Conservation (phyloP, 1,140 invertebrate species). For the Caenorhabditis briggsae region DNA sequence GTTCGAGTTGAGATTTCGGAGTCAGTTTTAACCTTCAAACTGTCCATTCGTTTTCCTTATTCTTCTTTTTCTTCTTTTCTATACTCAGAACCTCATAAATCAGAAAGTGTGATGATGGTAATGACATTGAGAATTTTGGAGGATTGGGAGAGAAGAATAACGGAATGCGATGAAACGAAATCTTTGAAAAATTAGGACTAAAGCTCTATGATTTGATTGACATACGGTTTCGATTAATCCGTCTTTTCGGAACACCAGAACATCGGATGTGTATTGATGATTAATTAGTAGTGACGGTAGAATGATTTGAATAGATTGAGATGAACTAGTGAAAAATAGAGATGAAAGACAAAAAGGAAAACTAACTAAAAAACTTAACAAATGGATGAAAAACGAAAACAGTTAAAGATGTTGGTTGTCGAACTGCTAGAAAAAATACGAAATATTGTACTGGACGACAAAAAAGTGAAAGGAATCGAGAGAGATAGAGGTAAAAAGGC, state of each 20-base stretch:
- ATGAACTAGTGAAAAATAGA: not conserved
- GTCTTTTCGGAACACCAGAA: slow-evolving; percentile 21
- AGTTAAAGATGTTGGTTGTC: not conserved
- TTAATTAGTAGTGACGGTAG: slow-evolving; percentile 40
- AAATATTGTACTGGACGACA: not conserved
- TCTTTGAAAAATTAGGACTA: not conserved
- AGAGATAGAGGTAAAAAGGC: slow-evolving; percentile 15
- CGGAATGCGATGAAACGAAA: slow-evolving; percentile 9
- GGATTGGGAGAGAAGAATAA: not conserved
- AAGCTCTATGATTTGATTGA: slow-evolving; percentile 39
- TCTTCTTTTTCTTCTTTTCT: not conserved
- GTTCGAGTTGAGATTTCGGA: not conserved
- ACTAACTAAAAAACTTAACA: too few species aligned
- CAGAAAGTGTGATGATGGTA: slow-evolving; percentile 34
- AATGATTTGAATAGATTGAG: slow-evolving; percentile 2
- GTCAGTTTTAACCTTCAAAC: slow-evolving; percentile 33
- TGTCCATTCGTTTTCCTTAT: not conserved
- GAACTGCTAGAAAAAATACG: not conserved
- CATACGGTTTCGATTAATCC: slow-evolving; percentile 40
- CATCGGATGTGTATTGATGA: slow-evolving; percentile 11
- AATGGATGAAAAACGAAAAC: not conserved
- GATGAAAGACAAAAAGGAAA: slow-evolving; percentile 8
- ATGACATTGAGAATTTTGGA: slow-evolving; percentile 31
- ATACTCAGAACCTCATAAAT: slow-evolving; percentile 40
- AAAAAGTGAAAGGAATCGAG: not conserved